Conservation (phyloP, 2,888 invertebrate genomes). For the Tubiluchus corallicola region DNA sequence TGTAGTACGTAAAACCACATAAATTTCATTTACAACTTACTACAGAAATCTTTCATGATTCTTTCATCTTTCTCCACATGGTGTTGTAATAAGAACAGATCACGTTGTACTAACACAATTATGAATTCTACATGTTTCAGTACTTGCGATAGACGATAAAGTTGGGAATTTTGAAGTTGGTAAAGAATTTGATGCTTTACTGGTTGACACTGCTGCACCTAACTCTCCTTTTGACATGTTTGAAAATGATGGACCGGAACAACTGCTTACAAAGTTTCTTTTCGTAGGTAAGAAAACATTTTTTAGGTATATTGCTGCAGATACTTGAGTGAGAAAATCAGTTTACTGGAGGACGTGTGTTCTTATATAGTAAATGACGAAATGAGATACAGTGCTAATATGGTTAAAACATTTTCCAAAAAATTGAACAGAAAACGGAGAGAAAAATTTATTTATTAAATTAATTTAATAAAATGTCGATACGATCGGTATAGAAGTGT, state of each 20-base stretch:
- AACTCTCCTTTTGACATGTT: conserved; percentile 20
- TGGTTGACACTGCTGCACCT: conserved; percentile 43
- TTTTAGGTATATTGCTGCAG: no score
- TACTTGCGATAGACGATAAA: conserved; percentile 47
- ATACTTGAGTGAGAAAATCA: no score
- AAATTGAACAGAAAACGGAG: no score
- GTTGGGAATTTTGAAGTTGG: conserved; percentile 60
- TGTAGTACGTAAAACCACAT: no score
- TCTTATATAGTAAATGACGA: no score
- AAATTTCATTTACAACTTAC: conserved; percentile 13
- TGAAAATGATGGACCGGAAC: conserved; percentile 17
- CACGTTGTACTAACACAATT: conserved; percentile 7
- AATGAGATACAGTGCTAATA: no score
- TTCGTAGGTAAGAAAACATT: conserved; percentile 20
- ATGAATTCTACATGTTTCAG: conserved; percentile 30
- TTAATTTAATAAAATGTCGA: no score
- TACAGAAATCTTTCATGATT: conserved; percentile 9
- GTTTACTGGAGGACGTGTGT: no score
- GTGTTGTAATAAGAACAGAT: conserved; percentile 7
- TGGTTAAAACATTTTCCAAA: no score
- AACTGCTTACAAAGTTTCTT: conserved; percentile 21
- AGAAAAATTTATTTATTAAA: no score
- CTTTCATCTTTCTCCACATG: conserved; percentile 11
- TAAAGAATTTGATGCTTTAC: conserved; percentile 69
- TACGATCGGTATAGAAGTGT: no score